Percentiles rank a stretch among this genome's conserved stretches.
Conservation (phyloP, 2,888 invertebrate genomes). For the Standfussiana lucernea region DNA sequence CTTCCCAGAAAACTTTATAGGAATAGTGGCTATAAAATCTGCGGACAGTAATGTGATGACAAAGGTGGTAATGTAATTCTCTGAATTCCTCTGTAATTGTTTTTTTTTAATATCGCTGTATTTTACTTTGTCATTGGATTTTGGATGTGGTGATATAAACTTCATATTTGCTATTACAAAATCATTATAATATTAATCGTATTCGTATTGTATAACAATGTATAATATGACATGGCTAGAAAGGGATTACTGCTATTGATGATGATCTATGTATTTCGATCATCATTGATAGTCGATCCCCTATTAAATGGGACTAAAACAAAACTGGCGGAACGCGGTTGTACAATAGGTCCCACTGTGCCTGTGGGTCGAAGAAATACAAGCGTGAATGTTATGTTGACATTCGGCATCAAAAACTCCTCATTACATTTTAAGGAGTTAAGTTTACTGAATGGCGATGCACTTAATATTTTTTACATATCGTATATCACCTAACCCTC, state of each 20-base stretch:
- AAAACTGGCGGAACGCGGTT: no score
- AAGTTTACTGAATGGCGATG: neutral
- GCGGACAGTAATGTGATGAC: conserved; percentile 13
- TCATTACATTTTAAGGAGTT: neutral
- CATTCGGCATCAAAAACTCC: neutral
- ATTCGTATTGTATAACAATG: neutral
- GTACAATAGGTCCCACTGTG: neutral
- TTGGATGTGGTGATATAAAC: neutral
- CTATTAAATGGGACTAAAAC: no score
- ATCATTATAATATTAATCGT: neutral
- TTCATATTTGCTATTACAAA: neutral
- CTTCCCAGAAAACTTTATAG: conserved; percentile 53
- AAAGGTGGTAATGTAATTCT: conserved; percentile 8
- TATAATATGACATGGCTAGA: neutral
- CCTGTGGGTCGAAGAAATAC: neutral
- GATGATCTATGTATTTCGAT: no score
- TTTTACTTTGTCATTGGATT: neutral
- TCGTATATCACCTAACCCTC: neutral
- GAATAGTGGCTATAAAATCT: conserved; percentile 40
- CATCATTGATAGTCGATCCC: no score
- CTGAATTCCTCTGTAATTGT: neutral
- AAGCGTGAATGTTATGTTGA: no score
- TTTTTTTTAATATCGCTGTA: neutral
- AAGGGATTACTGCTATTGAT: neutral
- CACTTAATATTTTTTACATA: neutral